Percentiles rank a stretch among this genome's conserved stretches.
These are phyloP conservation scores for Litoditis marina DNA, from an alignment of 2,888 invertebrate genomes.

Conservation along the genomic window DNA sequence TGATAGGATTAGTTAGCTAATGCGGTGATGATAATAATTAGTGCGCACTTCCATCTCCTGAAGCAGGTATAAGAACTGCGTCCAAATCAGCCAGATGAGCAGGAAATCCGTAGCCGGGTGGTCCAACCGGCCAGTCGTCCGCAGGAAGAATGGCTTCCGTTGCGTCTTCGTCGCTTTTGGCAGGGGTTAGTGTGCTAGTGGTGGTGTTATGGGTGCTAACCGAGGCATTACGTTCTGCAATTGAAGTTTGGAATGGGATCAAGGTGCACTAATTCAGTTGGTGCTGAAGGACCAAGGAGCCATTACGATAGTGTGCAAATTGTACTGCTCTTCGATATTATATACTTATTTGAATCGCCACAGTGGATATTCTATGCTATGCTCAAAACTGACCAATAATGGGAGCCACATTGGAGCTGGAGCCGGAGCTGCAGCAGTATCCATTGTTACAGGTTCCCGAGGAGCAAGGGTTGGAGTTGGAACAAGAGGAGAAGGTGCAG, in stretches of 20 bases:
- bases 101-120: conserved; percentile 52
- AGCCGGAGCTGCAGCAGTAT: conserved; percentile 55
- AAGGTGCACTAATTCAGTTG: no score
- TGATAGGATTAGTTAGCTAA: no score
- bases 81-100: conserved; percentile 47
- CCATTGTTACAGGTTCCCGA: conserved; percentile 60
- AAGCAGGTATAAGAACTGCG: conserved; percentile 49
- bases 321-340: no score
- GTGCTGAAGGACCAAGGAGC: not conserved
- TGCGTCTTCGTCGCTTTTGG: conserved; percentile 10
- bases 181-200: conserved; percentile 1
- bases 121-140: conserved; percentile 52
- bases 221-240: no score
- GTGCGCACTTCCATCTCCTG: conserved; percentile 53
- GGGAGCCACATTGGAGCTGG: conserved; percentile 19
- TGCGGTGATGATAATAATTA: no score
- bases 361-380: no score
- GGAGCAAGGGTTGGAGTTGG: conserved; percentile 54
- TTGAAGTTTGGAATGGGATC: no score
- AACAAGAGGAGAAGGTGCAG: conserved; percentile 59
- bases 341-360: no score
- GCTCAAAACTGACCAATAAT: conserved; percentile 33
- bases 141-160: conserved; percentile 17
- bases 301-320: no score
- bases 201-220: conserved; percentile 17